Percentiles rank a stretch among this genome's conserved stretches.
These are phyloP conservation scores for Macrobrachium rosenbergii DNA, from an alignment of 1,140 invertebrate genomes.

Conservation along the genomic window DNA sequence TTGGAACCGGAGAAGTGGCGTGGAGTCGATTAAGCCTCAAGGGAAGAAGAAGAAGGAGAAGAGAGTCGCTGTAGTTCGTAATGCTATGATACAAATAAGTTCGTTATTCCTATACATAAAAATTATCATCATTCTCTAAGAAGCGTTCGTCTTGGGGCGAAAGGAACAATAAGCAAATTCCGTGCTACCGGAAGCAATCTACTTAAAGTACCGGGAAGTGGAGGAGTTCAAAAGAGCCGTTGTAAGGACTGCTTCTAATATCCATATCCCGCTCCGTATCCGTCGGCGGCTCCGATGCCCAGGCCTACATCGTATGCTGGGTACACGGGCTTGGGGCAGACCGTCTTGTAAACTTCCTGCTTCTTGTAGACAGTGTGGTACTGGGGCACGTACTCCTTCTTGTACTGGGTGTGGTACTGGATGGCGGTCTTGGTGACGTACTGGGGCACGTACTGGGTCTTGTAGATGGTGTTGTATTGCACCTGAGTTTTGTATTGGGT, in stretches of 20 bases:
- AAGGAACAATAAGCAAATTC: no score
- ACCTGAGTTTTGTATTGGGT: conserved; percentile 33
- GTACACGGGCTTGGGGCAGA: conserved; percentile 20
- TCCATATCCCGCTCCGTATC: no score
- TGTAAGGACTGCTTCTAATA: no score
- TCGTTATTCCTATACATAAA: no score
- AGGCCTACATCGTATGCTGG: no score
- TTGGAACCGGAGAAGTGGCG: background rate
- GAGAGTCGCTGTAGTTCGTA: background rate
- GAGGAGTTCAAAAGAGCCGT: conserved; percentile 16
- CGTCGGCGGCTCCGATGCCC: no score
- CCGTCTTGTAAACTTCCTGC: conserved; percentile 30
- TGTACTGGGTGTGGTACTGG: conserved; percentile 43
- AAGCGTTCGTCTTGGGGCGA: no score
- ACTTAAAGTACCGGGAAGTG: background rate
- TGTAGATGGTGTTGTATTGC: conserved; percentile 29
- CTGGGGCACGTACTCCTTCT: conserved; percentile 1
- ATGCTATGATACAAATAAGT: no score
- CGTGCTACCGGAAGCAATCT: no score
- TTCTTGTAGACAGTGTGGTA: conserved; percentile 36
- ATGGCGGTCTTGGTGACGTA: conserved; percentile 38
- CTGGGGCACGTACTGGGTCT: conserved; percentile 37
- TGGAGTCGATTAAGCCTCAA: background rate
- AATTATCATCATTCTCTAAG: no score
- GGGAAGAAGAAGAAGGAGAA: background rate